Evolutionary conservation across 2,888 invertebrate genomes (phyloP), one percentile per base, ranked within the genome.

Genomic region (Erebia aethiops): DNA sequence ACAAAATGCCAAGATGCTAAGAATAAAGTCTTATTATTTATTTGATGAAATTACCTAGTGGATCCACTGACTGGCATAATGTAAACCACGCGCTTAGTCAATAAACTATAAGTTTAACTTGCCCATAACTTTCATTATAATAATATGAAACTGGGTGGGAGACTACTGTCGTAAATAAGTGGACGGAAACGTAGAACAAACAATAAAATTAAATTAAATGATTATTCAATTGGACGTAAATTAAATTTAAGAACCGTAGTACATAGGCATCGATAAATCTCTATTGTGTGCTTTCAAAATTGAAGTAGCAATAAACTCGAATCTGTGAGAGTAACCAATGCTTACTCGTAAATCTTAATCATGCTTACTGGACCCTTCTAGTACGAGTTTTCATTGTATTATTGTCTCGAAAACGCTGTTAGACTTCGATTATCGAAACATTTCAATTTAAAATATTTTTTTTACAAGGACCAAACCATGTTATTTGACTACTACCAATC

Each of bases 291-390:
- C 71, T 49, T 26, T 71, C 67, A 58, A 62, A 73, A 66, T 67
- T 66, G 43, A 69, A 66, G 66, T 49, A 70, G 71, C 68, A 64
- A 67, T 75, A 72, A 72, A 76, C 65, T 73, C 62, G 64, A 69
- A 71, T 70, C 57, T 58, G 66, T 65, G 61, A 54, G 49, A 62
- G 66, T 56, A 66, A 21, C 10, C 16, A 18, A 57, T 13, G 26
- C 26, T 1, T 18, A 18, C 56, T 26, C 56, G 56, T 57, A 26
- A 26, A 57, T 57, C 5, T 57, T 26, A 57, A 57, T 85, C 81
- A 84, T 61, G 58, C 16, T 74, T 62, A 74, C 62, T 65, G 58
- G 16, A 13, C 62, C 11, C 43, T 8, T 13, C 35, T 46, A 46
- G 46, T 13, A 46, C 46, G 46, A 46, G 46, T 46, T 46, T 46